Evolutionary conservation across 2,888 invertebrate species (phyloP).

Genomic region (Anthophora plumipes): DNA sequence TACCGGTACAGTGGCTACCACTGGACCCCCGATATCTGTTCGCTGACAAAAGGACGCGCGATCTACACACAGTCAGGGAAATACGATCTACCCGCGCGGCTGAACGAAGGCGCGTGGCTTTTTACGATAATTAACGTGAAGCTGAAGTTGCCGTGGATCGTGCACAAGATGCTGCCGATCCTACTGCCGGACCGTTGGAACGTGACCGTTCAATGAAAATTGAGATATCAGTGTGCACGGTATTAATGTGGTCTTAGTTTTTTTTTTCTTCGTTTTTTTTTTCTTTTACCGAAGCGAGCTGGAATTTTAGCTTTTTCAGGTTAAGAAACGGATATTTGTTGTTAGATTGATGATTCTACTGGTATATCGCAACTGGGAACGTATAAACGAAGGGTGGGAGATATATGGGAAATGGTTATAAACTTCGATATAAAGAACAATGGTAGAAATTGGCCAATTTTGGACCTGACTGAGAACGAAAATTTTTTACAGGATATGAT

Average conservation of each 20-base stretch:
- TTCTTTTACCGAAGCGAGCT: not conserved
- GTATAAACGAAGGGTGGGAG: not conserved
- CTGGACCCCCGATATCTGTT: slow-evolving; percentile 45
- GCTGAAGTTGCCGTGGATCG: slow-evolving; percentile 20
- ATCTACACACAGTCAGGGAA: slow-evolving; percentile 45
- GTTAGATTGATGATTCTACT: not conserved
- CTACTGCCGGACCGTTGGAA: not conserved
- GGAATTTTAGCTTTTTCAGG: not conserved
- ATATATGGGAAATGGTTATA: not conserved
- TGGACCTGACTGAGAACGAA: no score
- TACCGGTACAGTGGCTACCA: slow-evolving; percentile 66
- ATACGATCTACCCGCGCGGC: slow-evolving; percentile 37
- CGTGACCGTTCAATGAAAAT: slow-evolving; percentile 17
- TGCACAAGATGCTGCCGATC: slow-evolving; percentile 7
- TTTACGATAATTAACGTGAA: slow-evolving; percentile 47
- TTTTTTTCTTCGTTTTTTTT: not conserved
- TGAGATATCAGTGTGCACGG: slow-evolving; percentile 11
- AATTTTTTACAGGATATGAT: no score
- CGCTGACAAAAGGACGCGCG: slow-evolving; percentile 61
- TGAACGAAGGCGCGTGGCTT: slow-evolving; percentile 40
- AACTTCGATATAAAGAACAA: not conserved
- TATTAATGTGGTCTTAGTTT: not conserved
- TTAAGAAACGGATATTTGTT: not conserved
- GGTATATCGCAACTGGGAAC: not conserved
- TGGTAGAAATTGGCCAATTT: no score